Percentiles rank a stretch among this genome's conserved stretches.
Conservation (phyloP, 2,797 vertebrate genomes). For the Botia almorhae region DNA sequence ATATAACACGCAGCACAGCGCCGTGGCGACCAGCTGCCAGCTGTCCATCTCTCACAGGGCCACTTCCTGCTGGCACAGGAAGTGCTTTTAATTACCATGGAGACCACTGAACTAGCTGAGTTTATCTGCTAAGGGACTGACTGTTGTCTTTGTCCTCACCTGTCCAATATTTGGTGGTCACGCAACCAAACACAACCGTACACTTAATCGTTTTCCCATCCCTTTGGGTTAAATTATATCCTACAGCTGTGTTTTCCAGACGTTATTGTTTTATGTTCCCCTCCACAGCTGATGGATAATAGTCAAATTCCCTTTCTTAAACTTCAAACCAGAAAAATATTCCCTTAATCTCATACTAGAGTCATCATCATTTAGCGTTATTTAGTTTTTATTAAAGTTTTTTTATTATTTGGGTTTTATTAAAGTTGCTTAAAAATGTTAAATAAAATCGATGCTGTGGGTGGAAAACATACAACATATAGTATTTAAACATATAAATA, state of each 20-base stretch:
- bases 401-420: too few species aligned
- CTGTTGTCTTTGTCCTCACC: slow-evolving; percentile 9
- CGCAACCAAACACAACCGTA: not conserved
- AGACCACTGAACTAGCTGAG: slow-evolving; percentile 13
- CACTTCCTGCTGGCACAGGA: slow-evolving; percentile 50
- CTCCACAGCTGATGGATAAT: not conserved
- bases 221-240: not conserved
- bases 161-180: slow-evolving; percentile 11
- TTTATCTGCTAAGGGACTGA: slow-evolving; percentile 26
- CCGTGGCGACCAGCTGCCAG: slow-evolving; percentile 41
- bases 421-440: too few species aligned
- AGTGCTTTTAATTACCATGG: slow-evolving; percentile 27
- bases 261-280: not conserved
- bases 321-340: not conserved
- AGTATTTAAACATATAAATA: too few species aligned
- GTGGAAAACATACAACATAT: too few species aligned
- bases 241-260: not conserved
- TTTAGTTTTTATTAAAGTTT: not conserved
- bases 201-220: not conserved
- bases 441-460: not conserved
- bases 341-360: not conserved
- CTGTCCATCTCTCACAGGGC: slow-evolving; percentile 45
- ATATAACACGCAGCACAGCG: slow-evolving; percentile 34
- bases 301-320: not conserved
- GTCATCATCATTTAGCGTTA: not conserved